Conservation (phyloP, 1,140 invertebrate species). For the Calliopsis andreniformis region DNA sequence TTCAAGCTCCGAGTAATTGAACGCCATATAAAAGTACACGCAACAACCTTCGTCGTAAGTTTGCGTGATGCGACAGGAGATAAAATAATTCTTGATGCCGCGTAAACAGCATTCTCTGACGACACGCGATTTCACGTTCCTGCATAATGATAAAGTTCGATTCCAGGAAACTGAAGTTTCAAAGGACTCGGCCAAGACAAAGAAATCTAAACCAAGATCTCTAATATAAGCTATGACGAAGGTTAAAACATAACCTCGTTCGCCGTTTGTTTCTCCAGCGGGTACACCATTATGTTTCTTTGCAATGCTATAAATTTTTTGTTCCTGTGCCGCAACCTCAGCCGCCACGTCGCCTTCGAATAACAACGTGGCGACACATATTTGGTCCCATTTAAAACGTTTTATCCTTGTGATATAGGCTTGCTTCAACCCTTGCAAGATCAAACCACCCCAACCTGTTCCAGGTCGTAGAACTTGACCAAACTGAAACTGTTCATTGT, state of each 20-base stretch:
- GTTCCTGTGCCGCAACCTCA: constrained; percentile 90
- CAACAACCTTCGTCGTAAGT: constrained; percentile 98
- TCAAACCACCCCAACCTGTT: constrained; percentile 85
- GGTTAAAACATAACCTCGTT: constrained; percentile 96
- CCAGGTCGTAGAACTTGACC: constrained; percentile 94
- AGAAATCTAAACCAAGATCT: constrained; percentile 94
- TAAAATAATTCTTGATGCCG: constrained; percentile 85
- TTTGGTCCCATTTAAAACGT: constrained; percentile 90
- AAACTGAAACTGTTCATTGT: constrained; percentile 98
- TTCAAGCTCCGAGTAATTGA: constrained; percentile 87
- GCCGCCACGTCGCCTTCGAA: constrained; percentile 90
- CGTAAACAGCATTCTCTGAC: constrained; percentile 86
- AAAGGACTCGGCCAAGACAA: constrained; percentile 97
- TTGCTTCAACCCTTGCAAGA: constrained; percentile 93
- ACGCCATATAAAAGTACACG: constrained; percentile 99
- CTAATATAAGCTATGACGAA: constrained; percentile 99
- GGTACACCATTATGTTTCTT: constrained; percentile 88
- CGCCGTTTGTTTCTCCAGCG: constrained; percentile 96
- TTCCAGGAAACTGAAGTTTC: constrained; percentile 99
- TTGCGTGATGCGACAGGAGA: constrained; percentile 95
- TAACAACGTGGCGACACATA: constrained; percentile 95
- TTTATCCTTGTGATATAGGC: constrained; percentile 95
- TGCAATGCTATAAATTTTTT: constrained; percentile 92
- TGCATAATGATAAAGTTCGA: constrained; percentile 90
- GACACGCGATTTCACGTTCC: constrained; percentile 94